phyloP scores from a whole-genome alignment of 2,797 vertebrate species.

The Acropternis orthonyx region DNA sequence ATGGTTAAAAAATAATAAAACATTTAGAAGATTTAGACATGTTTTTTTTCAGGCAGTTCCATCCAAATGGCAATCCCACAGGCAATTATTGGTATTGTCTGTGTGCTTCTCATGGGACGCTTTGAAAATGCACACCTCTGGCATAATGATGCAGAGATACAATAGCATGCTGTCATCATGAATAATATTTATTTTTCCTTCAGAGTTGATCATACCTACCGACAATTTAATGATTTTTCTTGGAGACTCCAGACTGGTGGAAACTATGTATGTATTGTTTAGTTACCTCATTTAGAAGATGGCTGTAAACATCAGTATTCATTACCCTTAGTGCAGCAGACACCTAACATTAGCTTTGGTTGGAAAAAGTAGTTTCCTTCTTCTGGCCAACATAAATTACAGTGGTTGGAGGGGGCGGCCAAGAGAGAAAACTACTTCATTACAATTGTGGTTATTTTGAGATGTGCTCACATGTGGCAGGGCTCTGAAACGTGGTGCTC shows the following conservation, averaged over 20 bases:
- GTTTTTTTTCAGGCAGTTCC: constrained; percentile 14
- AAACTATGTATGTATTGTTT: constrained; percentile 26
- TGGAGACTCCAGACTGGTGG: background rate
- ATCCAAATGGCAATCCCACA: constrained; percentile 11
- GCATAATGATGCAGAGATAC: constrained; percentile 34
- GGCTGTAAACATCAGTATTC: constrained; percentile 5
- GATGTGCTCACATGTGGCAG: background rate
- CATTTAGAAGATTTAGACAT: background rate
- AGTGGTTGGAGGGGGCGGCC: background rate
- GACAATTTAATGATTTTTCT: constrained; percentile 65
- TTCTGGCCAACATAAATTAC: background rate
- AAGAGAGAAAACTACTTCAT: constrained; percentile 5
- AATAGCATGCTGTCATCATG: constrained; percentile 39
- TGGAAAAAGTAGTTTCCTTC: background rate
- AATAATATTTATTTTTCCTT: constrained; percentile 63
- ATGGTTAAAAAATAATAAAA: background rate
- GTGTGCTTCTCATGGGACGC: constrained; percentile 15
- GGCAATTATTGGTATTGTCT: constrained; percentile 39
- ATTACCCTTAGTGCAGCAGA: constrained; percentile 16
- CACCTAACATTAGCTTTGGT: background rate
- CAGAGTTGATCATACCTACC: constrained; percentile 39
- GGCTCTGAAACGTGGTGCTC: background rate
- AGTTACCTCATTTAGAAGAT: constrained; percentile 34
- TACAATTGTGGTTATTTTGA: background rate
- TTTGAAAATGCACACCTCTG: constrained; percentile 26